Conservation (phyloP, 2,888 invertebrate species). For the Gibbula magus region DNA sequence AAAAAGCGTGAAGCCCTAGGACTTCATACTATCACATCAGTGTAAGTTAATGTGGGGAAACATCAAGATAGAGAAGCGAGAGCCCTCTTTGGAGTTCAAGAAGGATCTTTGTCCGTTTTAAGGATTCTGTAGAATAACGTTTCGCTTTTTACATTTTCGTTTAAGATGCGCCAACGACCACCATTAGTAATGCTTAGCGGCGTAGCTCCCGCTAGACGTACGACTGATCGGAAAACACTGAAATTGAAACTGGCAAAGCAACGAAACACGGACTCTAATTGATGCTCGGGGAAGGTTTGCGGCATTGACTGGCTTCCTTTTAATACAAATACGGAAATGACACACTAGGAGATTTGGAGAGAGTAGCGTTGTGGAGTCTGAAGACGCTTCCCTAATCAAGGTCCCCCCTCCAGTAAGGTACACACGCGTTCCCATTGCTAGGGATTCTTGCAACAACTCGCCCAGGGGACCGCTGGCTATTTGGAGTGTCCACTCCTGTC, state of each 20-base stretch:
- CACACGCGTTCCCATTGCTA: slow-evolving; percentile 15
- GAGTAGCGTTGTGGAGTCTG: neutral
- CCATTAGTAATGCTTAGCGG: slow-evolving; percentile 21
- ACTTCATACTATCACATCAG: slow-evolving; percentile 15
- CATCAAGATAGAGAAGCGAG: neutral
- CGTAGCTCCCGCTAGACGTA: neutral
- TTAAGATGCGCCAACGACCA: slow-evolving; percentile 4
- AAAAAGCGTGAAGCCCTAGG: slow-evolving; percentile 10
- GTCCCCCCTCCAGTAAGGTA: slow-evolving; percentile 28
- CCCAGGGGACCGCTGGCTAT: neutral
- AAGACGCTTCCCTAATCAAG: slow-evolving; percentile 24
- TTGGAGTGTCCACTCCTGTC: neutral
- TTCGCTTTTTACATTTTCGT: slow-evolving; percentile 17
- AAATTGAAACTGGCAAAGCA: slow-evolving; percentile 31
- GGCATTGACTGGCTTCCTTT: slow-evolving; percentile 35
- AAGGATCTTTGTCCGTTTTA: slow-evolving; percentile 14
- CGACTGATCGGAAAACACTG: slow-evolving; percentile 17
- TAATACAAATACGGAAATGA: slow-evolving; percentile 43
- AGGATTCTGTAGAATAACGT: slow-evolving; percentile 33
- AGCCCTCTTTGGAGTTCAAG: slow-evolving; percentile 9
- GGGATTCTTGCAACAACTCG: slow-evolving; percentile 30
- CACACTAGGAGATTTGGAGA: slow-evolving; percentile 25
- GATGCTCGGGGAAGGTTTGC: slow-evolving; percentile 31
- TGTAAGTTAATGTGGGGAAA: slow-evolving; percentile 11
- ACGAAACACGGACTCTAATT: slow-evolving; percentile 34